phyloP scores from a whole-genome alignment of 2,797 vertebrate genomes.

The Characodon lateralis region DNA sequence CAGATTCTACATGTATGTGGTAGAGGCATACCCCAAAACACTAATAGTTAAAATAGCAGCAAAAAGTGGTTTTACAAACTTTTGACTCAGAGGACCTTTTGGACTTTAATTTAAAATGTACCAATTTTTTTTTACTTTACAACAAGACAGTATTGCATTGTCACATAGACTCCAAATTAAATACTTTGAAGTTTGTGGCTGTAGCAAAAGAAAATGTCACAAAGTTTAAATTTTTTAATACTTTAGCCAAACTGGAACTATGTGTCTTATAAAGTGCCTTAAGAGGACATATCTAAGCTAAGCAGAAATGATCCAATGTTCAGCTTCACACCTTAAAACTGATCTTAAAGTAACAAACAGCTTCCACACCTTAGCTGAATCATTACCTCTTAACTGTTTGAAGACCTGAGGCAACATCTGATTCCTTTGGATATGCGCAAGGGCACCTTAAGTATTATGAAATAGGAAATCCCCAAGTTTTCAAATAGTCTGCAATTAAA shows the following conservation, averaged over 20 bases:
- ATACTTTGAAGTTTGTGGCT: not conserved
- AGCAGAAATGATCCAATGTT: not conserved
- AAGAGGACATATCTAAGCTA: not conserved
- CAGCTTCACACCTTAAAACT: not conserved
- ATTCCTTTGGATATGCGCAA: not conserved
- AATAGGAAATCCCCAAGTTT: not conserved
- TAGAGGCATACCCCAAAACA: not conserved
- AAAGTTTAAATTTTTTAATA: not conserved
- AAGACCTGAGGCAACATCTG: not conserved
- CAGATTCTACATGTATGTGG: not conserved
- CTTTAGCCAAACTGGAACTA: not conserved
- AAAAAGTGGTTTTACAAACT: too few species aligned
- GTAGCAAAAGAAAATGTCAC: not conserved
- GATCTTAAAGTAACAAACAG: not conserved
- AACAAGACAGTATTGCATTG: too few species aligned
- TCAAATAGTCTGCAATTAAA: not conserved
- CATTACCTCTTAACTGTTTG: not conserved
- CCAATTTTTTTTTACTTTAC: too few species aligned
- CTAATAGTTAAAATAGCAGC: too few species aligned
- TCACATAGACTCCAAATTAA: not conserved
- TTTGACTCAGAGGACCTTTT: too few species aligned
- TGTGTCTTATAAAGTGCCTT: not conserved
- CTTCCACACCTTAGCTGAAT: not conserved
- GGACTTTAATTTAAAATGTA: too few species aligned
- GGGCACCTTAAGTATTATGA: not conserved